Percentiles rank a stretch among this genome's conserved stretches.
Evolutionary conservation across 2,113 vertebrate genomes (phyloP).

Genomic region (Amia ocellicauda): DNA sequence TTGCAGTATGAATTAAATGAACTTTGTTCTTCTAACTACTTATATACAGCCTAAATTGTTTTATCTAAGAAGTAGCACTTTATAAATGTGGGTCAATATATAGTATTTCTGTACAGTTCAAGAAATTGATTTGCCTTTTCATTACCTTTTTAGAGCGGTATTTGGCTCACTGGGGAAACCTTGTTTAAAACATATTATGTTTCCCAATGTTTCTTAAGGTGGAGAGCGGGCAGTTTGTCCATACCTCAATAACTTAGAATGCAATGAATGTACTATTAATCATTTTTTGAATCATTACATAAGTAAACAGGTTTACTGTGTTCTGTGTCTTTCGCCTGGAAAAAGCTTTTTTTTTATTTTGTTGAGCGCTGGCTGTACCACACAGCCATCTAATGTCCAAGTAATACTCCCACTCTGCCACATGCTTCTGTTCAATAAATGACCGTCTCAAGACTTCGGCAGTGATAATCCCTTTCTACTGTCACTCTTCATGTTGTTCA

Average conservation of each 20-base stretch:
- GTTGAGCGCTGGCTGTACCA: background rate
- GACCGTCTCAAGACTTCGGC: background rate
- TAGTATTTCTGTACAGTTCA: too few relatives aligned
- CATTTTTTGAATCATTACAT: too few relatives aligned
- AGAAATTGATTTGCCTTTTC: slow-evolving; percentile 9
- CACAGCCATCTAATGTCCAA: too few relatives aligned
- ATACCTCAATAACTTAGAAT: too few relatives aligned
- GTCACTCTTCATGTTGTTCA: slow-evolving; percentile 18
- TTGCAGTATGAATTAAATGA: too few relatives aligned
- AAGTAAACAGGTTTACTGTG: too few relatives aligned
- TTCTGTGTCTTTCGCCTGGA: background rate
- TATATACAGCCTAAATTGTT: too few relatives aligned
- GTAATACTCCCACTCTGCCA: too few relatives aligned
- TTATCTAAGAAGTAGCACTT: too few relatives aligned
- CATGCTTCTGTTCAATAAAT: background rate
- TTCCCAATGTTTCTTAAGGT: background rate
- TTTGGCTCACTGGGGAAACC: background rate
- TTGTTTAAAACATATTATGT: background rate
- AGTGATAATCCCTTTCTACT: slow-evolving; percentile 38
- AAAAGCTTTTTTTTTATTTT: background rate
- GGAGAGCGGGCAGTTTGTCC: background rate
- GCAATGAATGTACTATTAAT: too few relatives aligned
- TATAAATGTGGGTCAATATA: too few relatives aligned
- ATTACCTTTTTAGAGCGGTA: background rate
- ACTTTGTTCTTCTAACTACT: too few relatives aligned